phyloP scores from a whole-genome alignment of 1,140 invertebrate species.

The Akabosia matsudoensis region DNA sequence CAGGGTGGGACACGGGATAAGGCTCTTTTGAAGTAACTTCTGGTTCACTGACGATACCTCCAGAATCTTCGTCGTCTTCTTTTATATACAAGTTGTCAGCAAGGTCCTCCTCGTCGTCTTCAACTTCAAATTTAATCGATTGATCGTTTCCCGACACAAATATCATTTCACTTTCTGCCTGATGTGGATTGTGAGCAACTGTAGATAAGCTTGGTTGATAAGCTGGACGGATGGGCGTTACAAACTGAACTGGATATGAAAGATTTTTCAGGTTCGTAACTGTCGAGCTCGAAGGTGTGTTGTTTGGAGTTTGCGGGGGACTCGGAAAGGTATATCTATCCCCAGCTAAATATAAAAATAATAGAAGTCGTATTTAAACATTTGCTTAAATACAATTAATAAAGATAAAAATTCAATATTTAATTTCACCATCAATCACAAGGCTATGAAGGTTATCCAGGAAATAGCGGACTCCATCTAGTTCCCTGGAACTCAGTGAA shows the following conservation, averaged over 20 bases:
- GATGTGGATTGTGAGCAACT: neutral
- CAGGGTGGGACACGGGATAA: no score
- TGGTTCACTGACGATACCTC: no score
- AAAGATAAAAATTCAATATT: no score
- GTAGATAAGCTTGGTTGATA: neutral
- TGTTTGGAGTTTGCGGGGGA: neutral
- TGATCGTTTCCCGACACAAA: neutral
- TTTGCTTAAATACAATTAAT: no score
- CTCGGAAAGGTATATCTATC: neutral
- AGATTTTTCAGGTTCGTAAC: neutral
- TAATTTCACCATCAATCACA: neutral
- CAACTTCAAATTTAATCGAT: neutral
- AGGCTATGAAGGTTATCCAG: neutral
- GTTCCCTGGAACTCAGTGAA: neutral
- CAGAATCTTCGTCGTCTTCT: neutral
- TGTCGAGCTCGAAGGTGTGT: neutral
- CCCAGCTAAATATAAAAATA: neutral
- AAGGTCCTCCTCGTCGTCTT: neutral
- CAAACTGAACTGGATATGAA: neutral
- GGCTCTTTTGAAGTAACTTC: no score
- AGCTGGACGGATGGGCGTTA: neutral
- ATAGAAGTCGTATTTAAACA: no score
- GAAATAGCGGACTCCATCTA: neutral
- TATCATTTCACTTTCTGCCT: neutral
- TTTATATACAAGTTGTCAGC: neutral